Conservation (phyloP, 2,888 invertebrate species). For the Epistrophe grossulariae region DNA sequence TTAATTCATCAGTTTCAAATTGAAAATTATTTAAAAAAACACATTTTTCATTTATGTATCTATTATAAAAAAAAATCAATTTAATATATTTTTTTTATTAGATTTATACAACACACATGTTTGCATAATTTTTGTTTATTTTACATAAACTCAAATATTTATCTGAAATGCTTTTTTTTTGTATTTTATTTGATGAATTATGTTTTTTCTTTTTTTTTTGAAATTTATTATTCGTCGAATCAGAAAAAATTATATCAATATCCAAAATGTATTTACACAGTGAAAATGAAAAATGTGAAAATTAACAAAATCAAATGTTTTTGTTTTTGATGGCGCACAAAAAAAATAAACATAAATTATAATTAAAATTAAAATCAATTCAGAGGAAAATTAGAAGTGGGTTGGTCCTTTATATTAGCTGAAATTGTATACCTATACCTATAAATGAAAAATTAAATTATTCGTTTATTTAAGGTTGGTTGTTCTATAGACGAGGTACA, state of each 20-base stretch:
- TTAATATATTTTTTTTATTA: not conserved
- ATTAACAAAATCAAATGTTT: not conserved
- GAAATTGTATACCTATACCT: not conserved
- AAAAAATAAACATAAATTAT: not conserved
- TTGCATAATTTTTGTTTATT: conserved; percentile 1
- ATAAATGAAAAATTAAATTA: not conserved
- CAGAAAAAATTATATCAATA: not conserved
- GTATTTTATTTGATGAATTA: not conserved
- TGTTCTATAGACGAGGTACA: not conserved
- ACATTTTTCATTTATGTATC: too few relatives aligned
- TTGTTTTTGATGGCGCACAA: not conserved
- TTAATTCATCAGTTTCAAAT: not conserved
- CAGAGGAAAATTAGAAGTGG: not conserved
- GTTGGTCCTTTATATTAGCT: not conserved
- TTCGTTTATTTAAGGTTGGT: not conserved
- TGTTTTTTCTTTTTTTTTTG: not conserved
- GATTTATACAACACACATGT: not conserved
- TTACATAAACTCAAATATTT: conserved; percentile 10
- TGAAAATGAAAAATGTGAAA: not conserved
- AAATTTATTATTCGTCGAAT: not conserved
- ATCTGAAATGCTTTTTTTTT: not conserved
- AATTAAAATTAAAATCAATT: not conserved
- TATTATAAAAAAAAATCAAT: not conserved
- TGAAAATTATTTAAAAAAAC: not conserved
- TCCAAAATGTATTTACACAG: not conserved